Conservation (phyloP, 2,113 vertebrate species). For the Ailurus styani region DNA sequence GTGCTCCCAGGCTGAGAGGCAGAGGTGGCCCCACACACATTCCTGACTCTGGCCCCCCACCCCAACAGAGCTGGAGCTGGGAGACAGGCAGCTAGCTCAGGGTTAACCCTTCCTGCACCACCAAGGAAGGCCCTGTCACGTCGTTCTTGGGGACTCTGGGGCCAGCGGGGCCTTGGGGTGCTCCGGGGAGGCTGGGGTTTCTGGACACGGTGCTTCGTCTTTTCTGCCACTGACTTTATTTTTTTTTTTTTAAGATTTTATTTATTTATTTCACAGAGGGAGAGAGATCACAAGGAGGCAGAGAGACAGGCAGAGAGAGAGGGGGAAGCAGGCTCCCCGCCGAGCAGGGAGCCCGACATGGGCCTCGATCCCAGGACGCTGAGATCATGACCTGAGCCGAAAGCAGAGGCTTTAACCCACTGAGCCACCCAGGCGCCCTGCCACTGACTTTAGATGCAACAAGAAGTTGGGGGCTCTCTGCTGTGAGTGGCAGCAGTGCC, state of each 20-base stretch:
- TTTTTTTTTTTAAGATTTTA: too few relatives aligned
- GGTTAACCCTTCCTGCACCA: conserved; percentile 80
- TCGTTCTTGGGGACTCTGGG: not conserved
- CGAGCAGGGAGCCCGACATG: too few relatives aligned
- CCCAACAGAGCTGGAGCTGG: conserved; percentile 74
- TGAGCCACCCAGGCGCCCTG: too few relatives aligned
- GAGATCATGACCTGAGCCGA: too few relatives aligned
- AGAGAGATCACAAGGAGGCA: too few relatives aligned
- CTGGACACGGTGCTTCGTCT: not conserved
- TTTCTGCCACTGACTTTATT: not conserved
- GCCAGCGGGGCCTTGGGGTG: not conserved
- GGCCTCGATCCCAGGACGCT: too few relatives aligned
- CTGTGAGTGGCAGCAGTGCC: not conserved
- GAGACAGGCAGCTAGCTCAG: conserved; percentile 80
- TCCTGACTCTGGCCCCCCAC: conserved; percentile 79
- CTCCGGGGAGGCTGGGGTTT: not conserved
- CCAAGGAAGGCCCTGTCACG: not conserved
- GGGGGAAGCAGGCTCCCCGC: too few relatives aligned
- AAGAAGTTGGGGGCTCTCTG: not conserved
- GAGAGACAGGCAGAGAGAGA: too few relatives aligned
- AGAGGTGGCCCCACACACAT: conserved; percentile 78
- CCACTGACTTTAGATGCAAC: not conserved
- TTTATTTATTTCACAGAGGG: too few relatives aligned
- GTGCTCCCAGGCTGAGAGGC: conserved; percentile 59
- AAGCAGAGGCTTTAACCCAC: too few relatives aligned